Evolutionary conservation across 1,140 invertebrate genomes (phyloP).

Genomic region (Habropoda laboriosa): DNA sequence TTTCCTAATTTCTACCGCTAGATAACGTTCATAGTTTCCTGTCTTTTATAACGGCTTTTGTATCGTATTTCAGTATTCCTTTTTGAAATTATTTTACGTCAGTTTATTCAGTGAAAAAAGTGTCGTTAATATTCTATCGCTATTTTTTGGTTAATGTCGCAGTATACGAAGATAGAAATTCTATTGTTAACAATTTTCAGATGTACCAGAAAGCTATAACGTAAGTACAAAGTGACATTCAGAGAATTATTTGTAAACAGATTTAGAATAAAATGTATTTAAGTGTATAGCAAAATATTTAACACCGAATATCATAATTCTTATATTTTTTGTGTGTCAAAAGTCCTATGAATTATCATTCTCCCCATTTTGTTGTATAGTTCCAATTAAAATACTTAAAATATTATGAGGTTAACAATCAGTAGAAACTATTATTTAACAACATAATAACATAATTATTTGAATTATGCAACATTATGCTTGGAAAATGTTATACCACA

Average conservation of each 20-base stretch:
- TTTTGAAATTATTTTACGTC: background rate
- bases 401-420: background rate
- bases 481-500: background rate
- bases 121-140: background rate
- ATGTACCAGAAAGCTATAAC: background rate
- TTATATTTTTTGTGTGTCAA: background rate
- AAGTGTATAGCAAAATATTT: too few species aligned
- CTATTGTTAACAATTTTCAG: background rate
- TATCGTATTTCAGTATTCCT: background rate
- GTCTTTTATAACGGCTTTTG: background rate
- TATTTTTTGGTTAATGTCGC: background rate
- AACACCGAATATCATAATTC: background rate
- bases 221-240: slow-evolving; percentile 33
- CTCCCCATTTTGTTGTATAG: background rate
- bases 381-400: background rate
- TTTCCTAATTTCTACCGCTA: slow-evolving; percentile 2
- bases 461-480: background rate
- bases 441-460: background rate
- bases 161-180: background rate
- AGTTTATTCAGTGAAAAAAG: background rate
- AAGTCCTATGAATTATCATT: background rate
- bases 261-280: background rate
- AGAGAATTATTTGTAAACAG: background rate
- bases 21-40: background rate
- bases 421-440: background rate